Evolutionary conservation across 2,888 invertebrate species (phyloP), one percentile per base, ranked within the genome.

Genomic region (Tortrix viridana): DNA sequence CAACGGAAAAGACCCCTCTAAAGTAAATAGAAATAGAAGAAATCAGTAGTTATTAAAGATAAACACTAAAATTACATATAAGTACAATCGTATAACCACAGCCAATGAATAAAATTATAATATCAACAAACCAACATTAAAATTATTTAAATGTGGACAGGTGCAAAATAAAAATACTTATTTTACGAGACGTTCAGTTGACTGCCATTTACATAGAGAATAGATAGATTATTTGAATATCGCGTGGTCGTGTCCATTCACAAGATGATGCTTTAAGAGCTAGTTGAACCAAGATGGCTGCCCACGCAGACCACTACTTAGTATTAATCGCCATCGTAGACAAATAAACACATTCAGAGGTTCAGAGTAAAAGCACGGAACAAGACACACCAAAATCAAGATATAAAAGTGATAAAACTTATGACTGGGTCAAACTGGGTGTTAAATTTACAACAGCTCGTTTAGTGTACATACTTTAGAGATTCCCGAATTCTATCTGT

Each of bases 201-300:
- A 52, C 41, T 57, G 47, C 32, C 41, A 58, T 63, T 63, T 58
- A 20, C 63, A 63, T 63, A 58, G 47, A 18, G 20, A 22, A 48
- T 41, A 63, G 43, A 63, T 58, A 57, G 47, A 58, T 58, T 41
- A 53, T 41, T 18, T 46, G 37, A 46, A 19, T 46, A 26, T 38
- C 57, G 63, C 57, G 57, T 63, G 57, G 58, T 53, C 57, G 58
- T 26, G 53, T 32, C 57, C 52, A 41, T 63, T 63, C 26, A 53
- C 32, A 41, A 62, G 52, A 37, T 47, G 52, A 63, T 38, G 46
- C 16, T 52, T 20, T 6, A n/a, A 37, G 37, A 14, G 23, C 37
- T 48, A 18, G 50, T 46, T 52, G 41, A 32, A 16, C 49, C 41
- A 41, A 50, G 50, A 57, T 38, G 47, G 57, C 26, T 32, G 52